Evolutionary conservation across 2,113 vertebrate genomes (phyloP), one percentile per base, ranked within the genome.

Genomic region (Peromyscus californicus): DNA sequence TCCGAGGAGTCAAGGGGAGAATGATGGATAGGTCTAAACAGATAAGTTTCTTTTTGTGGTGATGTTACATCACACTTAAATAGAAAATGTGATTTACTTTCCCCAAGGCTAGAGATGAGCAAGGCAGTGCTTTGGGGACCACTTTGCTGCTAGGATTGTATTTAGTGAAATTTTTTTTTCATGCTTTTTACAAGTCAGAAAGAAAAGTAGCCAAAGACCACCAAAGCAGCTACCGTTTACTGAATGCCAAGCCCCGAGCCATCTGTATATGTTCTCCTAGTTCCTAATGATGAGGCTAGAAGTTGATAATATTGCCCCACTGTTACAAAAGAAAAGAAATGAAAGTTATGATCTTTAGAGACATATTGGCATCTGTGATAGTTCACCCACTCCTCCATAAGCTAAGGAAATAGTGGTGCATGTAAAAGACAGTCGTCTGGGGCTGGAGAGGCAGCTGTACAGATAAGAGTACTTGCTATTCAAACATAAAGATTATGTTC

Each of bases 1-100:
- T 29, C 24, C 36, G 21, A 57, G 54, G 54, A 42, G 51, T 91
- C 90, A 21, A 21, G 12, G 24, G 5, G 67, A 78, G 21, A 36
- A 74, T 95, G 91, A 98, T 96, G 92, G 96, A 93, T 96, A n/a
- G 54, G 74, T 65, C 69, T 76, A 83, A 98, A 97, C 94, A 98
- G 83, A 98, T 88, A 89, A 95, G 75, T 94, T 98, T 97, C 92
- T 70, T 98, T 98, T 95, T 95, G 89, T 85, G 89, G n/a, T 13
- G 5, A 93, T 95, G 80, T 96, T 98, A 85, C 67, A 85, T 65
- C 83, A 90, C 36, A 10, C 92, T 98, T 96, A 97, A 97, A 93
- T 59, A 86, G 76, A 97, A 93, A 95, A 86, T 33, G 76, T 78
- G 65, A 65, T 97, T 96, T 94, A 45, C 95, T 97, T 97, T 74